A percentile compares a stretch with the other conserved stretches of the same genome.
Conservation (phyloP, 2,888 invertebrate species). For the Diaphora mendica region DNA sequence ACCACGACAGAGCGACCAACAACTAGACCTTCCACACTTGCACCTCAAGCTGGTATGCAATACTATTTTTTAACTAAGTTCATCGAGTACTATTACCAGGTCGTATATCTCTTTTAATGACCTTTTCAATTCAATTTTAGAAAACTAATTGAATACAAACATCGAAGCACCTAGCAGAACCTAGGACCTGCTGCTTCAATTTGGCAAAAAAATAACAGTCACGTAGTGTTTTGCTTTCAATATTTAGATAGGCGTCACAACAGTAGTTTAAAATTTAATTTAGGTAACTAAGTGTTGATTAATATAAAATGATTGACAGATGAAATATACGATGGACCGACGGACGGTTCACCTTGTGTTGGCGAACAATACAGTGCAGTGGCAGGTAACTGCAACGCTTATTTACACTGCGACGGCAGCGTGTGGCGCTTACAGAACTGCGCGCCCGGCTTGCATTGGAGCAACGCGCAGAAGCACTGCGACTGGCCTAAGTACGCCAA, state of each 20-base stretch:
- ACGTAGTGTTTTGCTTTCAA: neutral
- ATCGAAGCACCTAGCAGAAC: neutral
- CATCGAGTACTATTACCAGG: neutral
- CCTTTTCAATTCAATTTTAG: neutral
- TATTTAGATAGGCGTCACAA: neutral
- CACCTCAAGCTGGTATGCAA: conserved; percentile 43
- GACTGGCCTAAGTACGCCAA: conserved; percentile 93
- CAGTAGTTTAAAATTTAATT: neutral
- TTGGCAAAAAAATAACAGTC: neutral
- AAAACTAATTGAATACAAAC: neutral
- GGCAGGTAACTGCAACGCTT: conserved; percentile 90
- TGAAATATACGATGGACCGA: conserved; percentile 42
- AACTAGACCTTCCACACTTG: conserved; percentile 50
- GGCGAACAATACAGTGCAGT: conserved; percentile 85
- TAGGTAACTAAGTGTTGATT: neutral
- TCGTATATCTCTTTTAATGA: neutral
- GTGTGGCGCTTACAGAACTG: conserved; percentile 90
- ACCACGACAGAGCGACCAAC: conserved; percentile 56
- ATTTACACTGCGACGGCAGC: conserved; percentile 91
- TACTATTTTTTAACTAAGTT: neutral
- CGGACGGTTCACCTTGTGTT: conserved; percentile 64
- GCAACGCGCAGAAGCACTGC: conserved; percentile 88
- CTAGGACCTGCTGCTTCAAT: neutral
- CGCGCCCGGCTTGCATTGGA: conserved; percentile 95
- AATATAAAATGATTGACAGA: conserved; percentile 20